phyloP scores from a whole-genome alignment of 2,888 invertebrate species.

The Thera britannica region DNA sequence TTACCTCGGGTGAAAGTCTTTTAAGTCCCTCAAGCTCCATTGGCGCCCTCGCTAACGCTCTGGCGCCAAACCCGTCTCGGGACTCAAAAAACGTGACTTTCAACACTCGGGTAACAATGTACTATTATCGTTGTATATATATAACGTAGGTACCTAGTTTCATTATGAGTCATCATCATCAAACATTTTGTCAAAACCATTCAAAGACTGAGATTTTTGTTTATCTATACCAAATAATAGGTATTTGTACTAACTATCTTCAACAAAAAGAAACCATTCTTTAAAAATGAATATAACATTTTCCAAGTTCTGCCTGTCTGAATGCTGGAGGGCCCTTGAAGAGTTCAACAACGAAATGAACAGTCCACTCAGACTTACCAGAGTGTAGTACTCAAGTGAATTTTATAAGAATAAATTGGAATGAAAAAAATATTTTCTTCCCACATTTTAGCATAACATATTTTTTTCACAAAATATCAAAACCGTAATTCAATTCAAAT shows the following conservation, averaged over 20 bases:
- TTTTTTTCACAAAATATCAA: neutral
- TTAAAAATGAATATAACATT: constrained; percentile 48
- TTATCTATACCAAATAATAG: neutral
- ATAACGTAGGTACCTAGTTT: too few species aligned
- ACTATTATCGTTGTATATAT: too few species aligned
- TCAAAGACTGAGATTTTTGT: neutral
- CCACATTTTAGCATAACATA: neutral
- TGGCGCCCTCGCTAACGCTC: too few species aligned
- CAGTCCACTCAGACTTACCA: constrained; percentile 76
- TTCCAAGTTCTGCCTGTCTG: constrained; percentile 50
- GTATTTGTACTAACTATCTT: neutral
- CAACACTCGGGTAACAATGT: too few species aligned
- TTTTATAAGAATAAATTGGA: constrained; percentile 31
- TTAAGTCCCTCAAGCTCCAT: too few species aligned
- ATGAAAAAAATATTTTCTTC: constrained; percentile 33
- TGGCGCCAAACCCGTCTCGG: too few species aligned
- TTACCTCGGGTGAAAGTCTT: too few species aligned
- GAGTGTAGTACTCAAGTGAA: constrained; percentile 66
- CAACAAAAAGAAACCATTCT: constrained; percentile 13
- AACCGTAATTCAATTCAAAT: neutral
- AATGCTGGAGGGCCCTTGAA: constrained; percentile 60
- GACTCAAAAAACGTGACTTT: too few species aligned
- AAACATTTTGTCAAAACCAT: too few species aligned
- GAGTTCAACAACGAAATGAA: constrained; percentile 70
- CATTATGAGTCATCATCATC: too few species aligned